phyloP scores from a whole-genome alignment of 1,140 invertebrate genomes.

The Chrysoperla carnea region DNA sequence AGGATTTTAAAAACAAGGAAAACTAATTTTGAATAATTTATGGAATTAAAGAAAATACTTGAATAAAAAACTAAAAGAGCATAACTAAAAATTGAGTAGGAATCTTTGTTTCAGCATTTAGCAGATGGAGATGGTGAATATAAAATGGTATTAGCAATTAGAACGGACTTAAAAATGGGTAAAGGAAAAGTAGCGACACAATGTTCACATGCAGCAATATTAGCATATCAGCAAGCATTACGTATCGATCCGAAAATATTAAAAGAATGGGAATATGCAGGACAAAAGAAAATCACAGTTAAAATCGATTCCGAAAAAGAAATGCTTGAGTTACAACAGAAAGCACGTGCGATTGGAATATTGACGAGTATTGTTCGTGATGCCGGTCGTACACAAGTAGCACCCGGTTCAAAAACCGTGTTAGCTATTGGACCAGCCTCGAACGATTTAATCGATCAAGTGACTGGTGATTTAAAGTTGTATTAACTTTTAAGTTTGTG shows the following conservation, averaged over 20 bases:
- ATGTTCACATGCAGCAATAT: conserved; percentile 76
- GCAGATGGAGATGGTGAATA: conserved; percentile 24
- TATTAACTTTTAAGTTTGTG: conserved; percentile 33
- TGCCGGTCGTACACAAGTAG: conserved; percentile 82
- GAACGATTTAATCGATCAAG: conserved; percentile 50
- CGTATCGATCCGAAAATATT: conserved; percentile 41
- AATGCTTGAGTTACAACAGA: conserved; percentile 39
- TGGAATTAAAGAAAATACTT: too few relatives aligned
- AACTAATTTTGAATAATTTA: too few relatives aligned
- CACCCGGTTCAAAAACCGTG: conserved; percentile 70
- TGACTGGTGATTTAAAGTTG: conserved; percentile 78
- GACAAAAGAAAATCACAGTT: conserved; percentile 28
- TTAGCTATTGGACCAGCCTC: conserved; percentile 78
- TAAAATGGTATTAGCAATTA: conserved; percentile 73
- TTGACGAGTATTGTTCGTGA: conserved; percentile 61
- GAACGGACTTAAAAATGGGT: conserved; percentile 83
- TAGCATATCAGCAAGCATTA: conserved; percentile 52
- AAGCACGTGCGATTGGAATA: conserved; percentile 48
- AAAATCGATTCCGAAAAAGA: conserved; percentile 44
- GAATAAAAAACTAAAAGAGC: too few relatives aligned
- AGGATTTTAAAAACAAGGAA: too few relatives aligned
- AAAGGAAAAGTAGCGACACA: conserved; percentile 90
- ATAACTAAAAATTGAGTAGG: too few relatives aligned
- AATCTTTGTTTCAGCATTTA: neutral
- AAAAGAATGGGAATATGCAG: conserved; percentile 54